These are phyloP conservation scores for Thryonomys swinderianus DNA, from an alignment of 2,113 vertebrate genomes.

Conservation along the genomic window DNA sequence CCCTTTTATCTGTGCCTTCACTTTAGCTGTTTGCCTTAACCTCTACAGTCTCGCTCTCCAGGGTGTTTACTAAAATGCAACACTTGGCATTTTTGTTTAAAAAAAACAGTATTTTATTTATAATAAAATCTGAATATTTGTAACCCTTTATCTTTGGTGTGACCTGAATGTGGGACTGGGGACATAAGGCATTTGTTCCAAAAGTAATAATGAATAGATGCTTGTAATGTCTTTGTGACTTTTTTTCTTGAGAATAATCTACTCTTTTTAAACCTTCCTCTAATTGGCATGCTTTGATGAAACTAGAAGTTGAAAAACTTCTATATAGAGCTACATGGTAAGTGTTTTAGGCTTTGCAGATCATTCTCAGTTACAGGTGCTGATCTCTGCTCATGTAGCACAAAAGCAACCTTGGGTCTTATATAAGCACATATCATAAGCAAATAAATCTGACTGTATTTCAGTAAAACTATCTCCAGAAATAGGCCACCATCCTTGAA, in stretches of 20 bases:
- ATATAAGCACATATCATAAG: no score
- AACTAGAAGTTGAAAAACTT: not conserved
- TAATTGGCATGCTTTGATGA: not conserved
- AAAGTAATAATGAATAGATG: rapidly evolving
- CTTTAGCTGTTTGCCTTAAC: constrained; percentile 85
- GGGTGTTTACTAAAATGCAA: constrained; percentile 88
- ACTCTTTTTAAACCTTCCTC: not conserved
- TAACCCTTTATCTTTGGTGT: constrained; percentile 87
- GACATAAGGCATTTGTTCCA: not conserved
- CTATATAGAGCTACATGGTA: not conserved
- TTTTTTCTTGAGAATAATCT: not conserved
- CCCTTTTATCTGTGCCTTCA: constrained; percentile 85
- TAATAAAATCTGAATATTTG: constrained; percentile 96
- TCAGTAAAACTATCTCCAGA: not conserved
- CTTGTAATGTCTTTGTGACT: not conserved
- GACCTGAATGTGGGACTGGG: constrained; percentile 78
- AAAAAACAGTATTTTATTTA: constrained; percentile 98
- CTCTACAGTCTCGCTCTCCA: constrained; percentile 84
- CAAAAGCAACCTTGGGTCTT: not conserved
- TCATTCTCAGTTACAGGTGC: not conserved
- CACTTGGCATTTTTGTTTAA: constrained; percentile 91
- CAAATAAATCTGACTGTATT: rapidly evolving
- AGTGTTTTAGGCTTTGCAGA: not conserved
- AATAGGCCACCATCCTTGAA: rapidly evolving
- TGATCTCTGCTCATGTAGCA: not conserved